Evolutionary conservation across 2,113 vertebrate genomes (phyloP), one percentile per base, ranked within the genome.

Genomic region (Lepus europaeus): DNA sequence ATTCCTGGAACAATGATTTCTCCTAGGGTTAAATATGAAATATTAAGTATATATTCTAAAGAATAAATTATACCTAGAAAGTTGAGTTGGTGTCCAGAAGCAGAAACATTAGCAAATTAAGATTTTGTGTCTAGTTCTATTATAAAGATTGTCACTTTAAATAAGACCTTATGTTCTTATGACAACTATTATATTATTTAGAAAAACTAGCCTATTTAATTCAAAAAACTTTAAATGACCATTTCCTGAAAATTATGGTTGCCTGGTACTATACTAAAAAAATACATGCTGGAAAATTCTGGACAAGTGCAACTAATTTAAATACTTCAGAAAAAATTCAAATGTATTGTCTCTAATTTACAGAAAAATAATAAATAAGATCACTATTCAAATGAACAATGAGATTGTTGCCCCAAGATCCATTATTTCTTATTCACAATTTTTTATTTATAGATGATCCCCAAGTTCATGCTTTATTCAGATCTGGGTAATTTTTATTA

Each of bases 131-230:
- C 78, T 36, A 36, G 33, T 33, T 83, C 9, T 87, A 82, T 22
- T 33, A 92, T 36, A 93, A 95, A 90, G 1, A 94, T 53, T 56
- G 25, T 51, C n/a, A 74, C 11, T 31, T 92, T 94, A 76, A 95
- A n/a, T 68, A 82, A 97, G 64, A 93, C 68, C 59, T 17, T 77
- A 36, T 13, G 66, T 90, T 80, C 95, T 90, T 83, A 89, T 74
- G 36, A 87, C n/a, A 91, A 91, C 16, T 92, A 9, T 64, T 83
- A 22, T 33, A 87, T 49, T 72, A 90, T 12, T 53, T 53, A 77
- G n/a, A 31, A 90, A 45, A 39, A 29, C 25, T 39, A 63, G 39
- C 64, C 31, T 87, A 61, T 87, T 70, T 72, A 39, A 77, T 12
- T 69, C 33, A 87, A 77, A 92, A 86, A 29, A 72, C 64, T 72